Percentiles rank a stretch among this genome's conserved stretches.
Conservation (phyloP, 2,113 vertebrate genomes). For the Seriola rivoliana region DNA sequence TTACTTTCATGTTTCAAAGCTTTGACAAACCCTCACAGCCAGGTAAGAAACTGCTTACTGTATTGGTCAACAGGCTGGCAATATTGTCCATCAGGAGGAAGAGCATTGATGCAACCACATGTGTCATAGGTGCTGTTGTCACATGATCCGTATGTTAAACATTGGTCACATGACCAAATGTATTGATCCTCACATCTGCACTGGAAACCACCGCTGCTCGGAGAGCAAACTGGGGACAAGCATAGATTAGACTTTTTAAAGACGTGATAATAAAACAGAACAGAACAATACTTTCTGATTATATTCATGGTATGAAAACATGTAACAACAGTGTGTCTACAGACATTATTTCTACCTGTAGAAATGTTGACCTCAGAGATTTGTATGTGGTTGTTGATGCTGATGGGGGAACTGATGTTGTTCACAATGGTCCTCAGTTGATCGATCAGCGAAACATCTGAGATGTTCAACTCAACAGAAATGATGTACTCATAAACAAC, state of each 20-base stretch:
- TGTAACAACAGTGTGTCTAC: too few species aligned
- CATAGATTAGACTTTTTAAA: not conserved
- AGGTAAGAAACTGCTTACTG: slow-evolving; percentile 23
- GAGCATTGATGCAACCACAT: slow-evolving; percentile 62
- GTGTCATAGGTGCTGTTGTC: slow-evolving; percentile 45
- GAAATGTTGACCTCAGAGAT: slow-evolving; percentile 37
- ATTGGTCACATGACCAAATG: slow-evolving; percentile 63
- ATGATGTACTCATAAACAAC: slow-evolving; percentile 21
- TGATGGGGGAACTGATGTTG: slow-evolving; percentile 48
- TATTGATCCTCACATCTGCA: slow-evolving; percentile 68
- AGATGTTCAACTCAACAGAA: slow-evolving; percentile 52
- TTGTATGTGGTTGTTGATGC: slow-evolving; percentile 8
- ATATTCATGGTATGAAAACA: not conserved
- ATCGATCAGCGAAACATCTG: slow-evolving; percentile 32
- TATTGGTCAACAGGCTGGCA: slow-evolving; percentile 28
- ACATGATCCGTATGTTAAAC: slow-evolving; percentile 49
- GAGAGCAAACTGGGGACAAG: slow-evolving; percentile 56
- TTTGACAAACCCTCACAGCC: too few species aligned
- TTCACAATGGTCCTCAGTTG: slow-evolving; percentile 37
- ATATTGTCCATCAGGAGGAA: slow-evolving; percentile 40
- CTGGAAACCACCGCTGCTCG: slow-evolving; percentile 33
- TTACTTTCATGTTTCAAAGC: too few species aligned
- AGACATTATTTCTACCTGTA: slow-evolving; percentile 51
- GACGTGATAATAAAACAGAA: not conserved
- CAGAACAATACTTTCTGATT: not conserved